A percentile compares a stretch with the other conserved stretches of the same genome.
Evolutionary conservation across 2,888 invertebrate species (phyloP).

Genomic region (Volucella inflata): DNA sequence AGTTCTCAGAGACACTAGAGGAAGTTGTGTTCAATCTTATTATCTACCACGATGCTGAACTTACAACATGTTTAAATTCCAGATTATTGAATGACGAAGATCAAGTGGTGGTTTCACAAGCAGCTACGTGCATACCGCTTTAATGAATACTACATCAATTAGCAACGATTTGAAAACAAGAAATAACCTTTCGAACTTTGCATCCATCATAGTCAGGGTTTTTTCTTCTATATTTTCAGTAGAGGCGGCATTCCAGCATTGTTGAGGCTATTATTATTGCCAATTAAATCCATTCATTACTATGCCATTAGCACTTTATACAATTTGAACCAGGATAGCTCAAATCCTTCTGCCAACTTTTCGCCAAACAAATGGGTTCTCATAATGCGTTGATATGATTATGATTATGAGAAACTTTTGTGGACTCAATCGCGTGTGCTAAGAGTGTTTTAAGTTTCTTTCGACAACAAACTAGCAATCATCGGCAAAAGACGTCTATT

Average conservation of each 20-base stretch:
- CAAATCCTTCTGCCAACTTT: conserved; percentile 97
- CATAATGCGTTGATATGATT: conserved; percentile 97
- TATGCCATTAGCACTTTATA: conserved; percentile 99
- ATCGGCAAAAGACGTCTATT: no score
- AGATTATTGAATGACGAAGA: conserved; percentile 97
- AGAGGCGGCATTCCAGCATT: conserved; percentile 99
- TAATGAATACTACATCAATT: conserved; percentile 97
- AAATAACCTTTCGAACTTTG: conserved; percentile 97
- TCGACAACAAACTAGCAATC: conserved; percentile 98
- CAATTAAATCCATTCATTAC: conserved; percentile 98
- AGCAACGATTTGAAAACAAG: conserved; percentile 98
- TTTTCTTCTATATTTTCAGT: conserved; percentile 98
- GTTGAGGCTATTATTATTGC: conserved; percentile 97
- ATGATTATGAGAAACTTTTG: conserved; percentile 95
- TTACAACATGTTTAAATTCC: conserved; percentile 97
- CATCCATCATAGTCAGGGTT: conserved; percentile 98
- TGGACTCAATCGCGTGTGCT: conserved; percentile 99
- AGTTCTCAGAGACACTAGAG: conserved; percentile 99
- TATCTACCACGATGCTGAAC: conserved; percentile 98
- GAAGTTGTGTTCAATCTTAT: conserved; percentile 99
- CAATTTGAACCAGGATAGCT: conserved; percentile 99
- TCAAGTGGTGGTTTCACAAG: conserved; percentile 98
- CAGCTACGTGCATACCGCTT: conserved; percentile 98
- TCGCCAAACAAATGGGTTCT: conserved; percentile 98
- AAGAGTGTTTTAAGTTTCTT: conserved; percentile 98